Conservation (phyloP, 2,888 invertebrate species). For the Agonum fuliginosum region DNA sequence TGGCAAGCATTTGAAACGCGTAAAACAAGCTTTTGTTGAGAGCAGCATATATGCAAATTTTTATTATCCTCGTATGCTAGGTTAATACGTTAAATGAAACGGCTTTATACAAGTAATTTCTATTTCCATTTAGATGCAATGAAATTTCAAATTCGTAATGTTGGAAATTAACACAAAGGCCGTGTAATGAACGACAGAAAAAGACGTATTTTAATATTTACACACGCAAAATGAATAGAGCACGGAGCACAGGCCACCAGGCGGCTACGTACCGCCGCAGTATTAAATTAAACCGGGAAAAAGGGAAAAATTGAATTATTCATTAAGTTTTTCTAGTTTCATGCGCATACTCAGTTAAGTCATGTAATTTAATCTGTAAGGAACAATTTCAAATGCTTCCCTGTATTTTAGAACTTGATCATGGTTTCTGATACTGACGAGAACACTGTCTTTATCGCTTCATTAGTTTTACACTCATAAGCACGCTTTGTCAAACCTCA, state of each 20-base stretch:
- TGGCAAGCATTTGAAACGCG: background rate
- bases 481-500: too few species aligned
- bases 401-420: slow-evolving; percentile 8
- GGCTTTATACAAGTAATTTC: slow-evolving; percentile 14
- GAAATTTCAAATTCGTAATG: slow-evolving; percentile 45
- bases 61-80: slow-evolving; percentile 6
- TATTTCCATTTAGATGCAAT: slow-evolving; percentile 37
- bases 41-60: slow-evolving; percentile 18
- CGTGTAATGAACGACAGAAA: slow-evolving; percentile 45
- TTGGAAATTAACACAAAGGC: slow-evolving; percentile 46
- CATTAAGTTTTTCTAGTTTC: slow-evolving; percentile 44
- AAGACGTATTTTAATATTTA: slow-evolving; percentile 53
- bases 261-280: too few species aligned
- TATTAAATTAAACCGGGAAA: slow-evolving; percentile 43
- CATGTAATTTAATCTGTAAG: slow-evolving; percentile 37
- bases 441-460: slow-evolving; percentile 8
- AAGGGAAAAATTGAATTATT: slow-evolving; percentile 49
- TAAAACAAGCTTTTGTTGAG: slow-evolving; percentile 8
- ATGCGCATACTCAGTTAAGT: slow-evolving; percentile 41
- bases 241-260: too few species aligned
- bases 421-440: background rate
- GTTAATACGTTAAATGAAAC: slow-evolving; percentile 35
- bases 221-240: slow-evolving; percentile 47
- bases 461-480: background rate
- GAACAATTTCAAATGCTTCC: slow-evolving; percentile 22